Conservation (phyloP, 1,140 invertebrate species). For the Bombus impatiens region DNA sequence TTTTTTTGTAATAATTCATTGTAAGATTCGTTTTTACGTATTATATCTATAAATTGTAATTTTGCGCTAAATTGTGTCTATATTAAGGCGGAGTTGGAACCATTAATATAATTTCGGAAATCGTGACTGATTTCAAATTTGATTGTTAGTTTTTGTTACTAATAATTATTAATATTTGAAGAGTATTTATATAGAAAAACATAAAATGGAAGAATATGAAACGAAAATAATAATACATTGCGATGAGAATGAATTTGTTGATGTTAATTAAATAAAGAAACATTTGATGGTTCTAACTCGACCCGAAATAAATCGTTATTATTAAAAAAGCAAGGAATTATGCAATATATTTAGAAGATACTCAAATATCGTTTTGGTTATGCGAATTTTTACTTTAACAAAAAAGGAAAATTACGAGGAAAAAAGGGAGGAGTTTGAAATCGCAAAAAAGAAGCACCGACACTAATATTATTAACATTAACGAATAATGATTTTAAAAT, state of each 20-base stretch:
- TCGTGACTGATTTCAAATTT: conserved; percentile 2
- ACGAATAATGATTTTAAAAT: conserved; percentile 81
- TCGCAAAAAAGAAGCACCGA: conserved; percentile 80
- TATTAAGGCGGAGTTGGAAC: conserved; percentile 51
- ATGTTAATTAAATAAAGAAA: background rate
- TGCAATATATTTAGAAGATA: conserved; percentile 62
- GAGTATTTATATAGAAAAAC: background rate
- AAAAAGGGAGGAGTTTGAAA: conserved; percentile 70
- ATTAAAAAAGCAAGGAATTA: conserved; percentile 32
- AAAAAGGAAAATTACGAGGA: conserved; percentile 69
- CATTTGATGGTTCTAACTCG: conserved; percentile 55
- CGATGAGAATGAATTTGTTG: conserved; percentile 3
- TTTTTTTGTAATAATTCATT: conserved; percentile 62
- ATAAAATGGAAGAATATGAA: background rate
- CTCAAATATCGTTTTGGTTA: conserved; percentile 58
- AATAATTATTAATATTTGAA: background rate
- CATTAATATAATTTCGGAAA: conserved; percentile 36
- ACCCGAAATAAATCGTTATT: conserved; percentile 35
- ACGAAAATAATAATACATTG: background rate
- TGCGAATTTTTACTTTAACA: conserved; percentile 64
- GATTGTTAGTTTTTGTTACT: conserved; percentile 11
- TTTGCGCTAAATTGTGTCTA: conserved; percentile 56
- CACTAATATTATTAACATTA: conserved; percentile 83
- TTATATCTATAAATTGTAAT: conserved; percentile 58
- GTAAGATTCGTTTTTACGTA: conserved; percentile 55